Percentiles rank a stretch among this genome's conserved stretches.
phyloP scores from a whole-genome alignment of 2,113 vertebrate genomes.

The Myxocyprinus asiaticus region DNA sequence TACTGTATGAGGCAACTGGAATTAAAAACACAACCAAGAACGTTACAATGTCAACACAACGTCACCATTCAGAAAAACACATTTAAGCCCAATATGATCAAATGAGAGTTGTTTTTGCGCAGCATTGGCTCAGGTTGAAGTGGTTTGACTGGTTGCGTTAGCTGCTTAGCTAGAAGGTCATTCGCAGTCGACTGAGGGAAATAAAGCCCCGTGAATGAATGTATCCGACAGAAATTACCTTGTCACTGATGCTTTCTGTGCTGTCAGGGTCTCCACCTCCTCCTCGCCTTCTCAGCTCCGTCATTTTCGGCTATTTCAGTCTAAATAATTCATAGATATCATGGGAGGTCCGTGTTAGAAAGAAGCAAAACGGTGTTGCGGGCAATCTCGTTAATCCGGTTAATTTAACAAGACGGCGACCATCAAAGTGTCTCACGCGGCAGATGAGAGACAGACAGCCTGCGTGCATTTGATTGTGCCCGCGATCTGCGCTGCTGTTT shows the following conservation, averaged over 20 bases:
- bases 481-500: constrained; percentile 52
- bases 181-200: constrained; percentile 1
- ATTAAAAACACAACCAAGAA: background rate
- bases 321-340: constrained; percentile 32
- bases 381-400: constrained; percentile 33
- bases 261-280: constrained; percentile 69
- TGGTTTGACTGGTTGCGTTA: constrained; percentile 20
- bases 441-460: background rate
- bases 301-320: constrained; percentile 64
- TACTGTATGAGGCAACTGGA: background rate
- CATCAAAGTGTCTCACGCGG: constrained; percentile 8
- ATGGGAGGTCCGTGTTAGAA: background rate
- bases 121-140: background rate
- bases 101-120: background rate
- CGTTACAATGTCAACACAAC: no score
- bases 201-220: background rate
- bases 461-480: constrained; percentile 73
- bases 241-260: constrained; percentile 74
- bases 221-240: constrained; percentile 58
- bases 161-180: constrained; percentile 42
- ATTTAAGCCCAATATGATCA: background rate
- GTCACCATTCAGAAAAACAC: no score
- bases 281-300: constrained; percentile 74
- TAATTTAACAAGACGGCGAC: constrained; percentile 5
- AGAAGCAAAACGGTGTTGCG: constrained; percentile 1